phyloP scores from a whole-genome alignment of 2,113 vertebrate species.

The Tragulus kanchil region DNA sequence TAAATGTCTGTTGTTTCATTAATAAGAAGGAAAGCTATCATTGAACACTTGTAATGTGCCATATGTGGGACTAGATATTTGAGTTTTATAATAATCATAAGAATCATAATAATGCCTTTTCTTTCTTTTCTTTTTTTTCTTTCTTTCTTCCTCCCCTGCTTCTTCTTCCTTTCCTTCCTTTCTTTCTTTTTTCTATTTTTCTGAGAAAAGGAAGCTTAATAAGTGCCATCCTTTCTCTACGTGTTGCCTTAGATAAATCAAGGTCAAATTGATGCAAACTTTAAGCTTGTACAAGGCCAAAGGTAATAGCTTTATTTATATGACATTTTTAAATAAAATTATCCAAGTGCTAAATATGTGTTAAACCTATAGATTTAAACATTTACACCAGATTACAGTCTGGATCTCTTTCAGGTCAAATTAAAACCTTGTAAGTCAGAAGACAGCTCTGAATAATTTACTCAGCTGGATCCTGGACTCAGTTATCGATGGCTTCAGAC shows the following conservation, averaged over 20 bases:
- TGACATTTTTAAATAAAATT: not conserved
- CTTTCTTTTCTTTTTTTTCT: not conserved
- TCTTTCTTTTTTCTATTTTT: not conserved
- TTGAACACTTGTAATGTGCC: not conserved
- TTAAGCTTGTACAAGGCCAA: not conserved
- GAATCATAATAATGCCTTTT: not conserved
- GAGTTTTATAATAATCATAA: not conserved
- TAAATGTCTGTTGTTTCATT: not conserved
- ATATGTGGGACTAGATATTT: not conserved
- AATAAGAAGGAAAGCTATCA: not conserved
- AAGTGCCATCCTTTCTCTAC: not conserved
- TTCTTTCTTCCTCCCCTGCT: fast-evolving
- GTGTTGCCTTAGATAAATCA: not conserved
- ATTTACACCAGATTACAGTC: not conserved
- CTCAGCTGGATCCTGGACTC: not conserved
- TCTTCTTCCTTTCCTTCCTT: not conserved
- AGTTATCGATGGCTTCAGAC: not conserved
- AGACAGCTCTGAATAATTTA: constrained; percentile 31
- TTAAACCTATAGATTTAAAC: not conserved
- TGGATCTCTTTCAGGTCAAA: not conserved
- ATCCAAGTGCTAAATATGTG: constrained; percentile 2
- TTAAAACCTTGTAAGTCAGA: not conserved
- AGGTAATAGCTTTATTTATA: not conserved
- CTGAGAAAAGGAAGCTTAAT: not conserved
- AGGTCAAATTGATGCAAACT: constrained; percentile 2